Evolutionary conservation across 1,140 invertebrate species (phyloP).

Genomic region (Saccostrea glomerata): DNA sequence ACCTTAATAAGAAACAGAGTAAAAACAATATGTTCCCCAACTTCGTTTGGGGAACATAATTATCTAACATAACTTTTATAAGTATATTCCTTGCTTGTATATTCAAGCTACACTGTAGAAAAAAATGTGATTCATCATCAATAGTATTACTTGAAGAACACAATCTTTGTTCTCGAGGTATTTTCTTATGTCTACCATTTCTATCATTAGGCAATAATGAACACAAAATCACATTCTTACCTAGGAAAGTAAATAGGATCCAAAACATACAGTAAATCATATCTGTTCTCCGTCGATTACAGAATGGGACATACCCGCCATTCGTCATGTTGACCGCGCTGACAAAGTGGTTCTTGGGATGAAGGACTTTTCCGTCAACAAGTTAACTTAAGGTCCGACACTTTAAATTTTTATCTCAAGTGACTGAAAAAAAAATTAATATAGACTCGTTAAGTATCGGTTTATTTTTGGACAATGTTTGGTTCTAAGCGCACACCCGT

Average conservation of each 20-base stretch:
- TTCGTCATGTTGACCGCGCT: neutral
- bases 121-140: too few species aligned
- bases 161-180: too few species aligned
- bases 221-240: neutral
- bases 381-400: neutral
- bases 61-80: too few species aligned
- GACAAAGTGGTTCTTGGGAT: neutral
- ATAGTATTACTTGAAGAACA: too few species aligned
- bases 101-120: too few species aligned
- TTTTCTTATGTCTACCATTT: too few species aligned
- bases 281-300: neutral
- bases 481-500: neutral
- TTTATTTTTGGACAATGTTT: neutral
- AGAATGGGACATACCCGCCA: neutral
- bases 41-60: too few species aligned
- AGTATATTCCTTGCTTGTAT: too few species aligned
- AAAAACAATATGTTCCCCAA: too few species aligned
- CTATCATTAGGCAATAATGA: neutral
- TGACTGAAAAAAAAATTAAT: neutral
- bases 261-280: neutral
- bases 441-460: neutral
- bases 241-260: neutral
- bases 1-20: too few species aligned
- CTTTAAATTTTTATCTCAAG: neutral
- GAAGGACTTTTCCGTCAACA: neutral